Evolutionary conservation across 2,113 vertebrate genomes (phyloP).

Genomic region (Arizona elegans): DNA sequence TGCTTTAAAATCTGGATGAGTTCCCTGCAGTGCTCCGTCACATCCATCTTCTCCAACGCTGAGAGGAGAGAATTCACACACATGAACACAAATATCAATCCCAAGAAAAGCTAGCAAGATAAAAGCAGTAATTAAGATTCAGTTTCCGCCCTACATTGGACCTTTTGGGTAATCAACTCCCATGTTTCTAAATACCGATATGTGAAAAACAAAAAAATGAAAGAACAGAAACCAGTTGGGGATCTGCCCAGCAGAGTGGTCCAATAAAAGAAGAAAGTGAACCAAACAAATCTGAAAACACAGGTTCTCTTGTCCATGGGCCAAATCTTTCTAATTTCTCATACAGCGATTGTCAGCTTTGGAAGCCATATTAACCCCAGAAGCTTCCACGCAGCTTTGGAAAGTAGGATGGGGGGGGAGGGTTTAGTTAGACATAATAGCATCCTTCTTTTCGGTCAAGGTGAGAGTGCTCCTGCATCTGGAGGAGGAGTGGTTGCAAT

Average conservation of each 20-base stretch:
- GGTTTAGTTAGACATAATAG: too few relatives aligned
- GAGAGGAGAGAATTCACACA: neutral
- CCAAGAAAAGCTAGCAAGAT: neutral
- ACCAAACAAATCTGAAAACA: neutral
- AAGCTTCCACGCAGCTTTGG: too few relatives aligned
- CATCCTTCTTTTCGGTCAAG: too few relatives aligned
- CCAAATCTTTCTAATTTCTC: neutral
- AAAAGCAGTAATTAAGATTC: neutral
- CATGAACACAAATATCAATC: neutral
- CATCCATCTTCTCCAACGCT: slow-evolving; percentile 77
- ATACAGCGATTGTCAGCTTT: neutral
- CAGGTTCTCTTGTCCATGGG: neutral
- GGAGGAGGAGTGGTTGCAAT: too few relatives aligned
- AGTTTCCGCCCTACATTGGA: neutral
- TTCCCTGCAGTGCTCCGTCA: slow-evolving; percentile 79
- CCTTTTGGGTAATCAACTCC: neutral
- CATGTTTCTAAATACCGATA: neutral
- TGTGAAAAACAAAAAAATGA: neutral
- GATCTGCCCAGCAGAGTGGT: neutral
- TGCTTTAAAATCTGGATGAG: slow-evolving; percentile 83
- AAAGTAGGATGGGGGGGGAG: too few relatives aligned
- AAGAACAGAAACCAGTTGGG: neutral
- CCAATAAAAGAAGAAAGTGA: neutral
- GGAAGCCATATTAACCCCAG: too few relatives aligned
- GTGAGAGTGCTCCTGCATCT: too few relatives aligned